A percentile compares a stretch with the other conserved stretches of the same genome.
Conservation (phyloP, 37 sponge, comb jelly and placozoan species). For the Chondrosia reniformis region DNA sequence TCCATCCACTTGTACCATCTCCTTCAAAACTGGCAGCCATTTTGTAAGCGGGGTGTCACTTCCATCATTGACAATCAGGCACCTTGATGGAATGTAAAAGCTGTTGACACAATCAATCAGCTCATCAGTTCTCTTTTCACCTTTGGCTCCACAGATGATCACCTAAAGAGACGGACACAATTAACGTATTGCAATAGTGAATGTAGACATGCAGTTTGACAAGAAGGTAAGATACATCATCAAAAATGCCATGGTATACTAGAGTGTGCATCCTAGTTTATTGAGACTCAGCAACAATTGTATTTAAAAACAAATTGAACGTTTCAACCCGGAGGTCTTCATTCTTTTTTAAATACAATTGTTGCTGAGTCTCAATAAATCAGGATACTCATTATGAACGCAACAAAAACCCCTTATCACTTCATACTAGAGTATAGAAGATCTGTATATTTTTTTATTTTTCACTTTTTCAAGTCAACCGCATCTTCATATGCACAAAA, state of each 20-base stretch:
- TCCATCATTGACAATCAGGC: constrained; percentile 38
- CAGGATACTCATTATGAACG: too few relatives aligned
- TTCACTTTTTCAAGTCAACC: too few relatives aligned
- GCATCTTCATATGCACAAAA: too few relatives aligned
- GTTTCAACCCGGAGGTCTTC: too few relatives aligned
- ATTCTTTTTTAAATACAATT: too few relatives aligned
- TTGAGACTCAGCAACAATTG: too few relatives aligned
- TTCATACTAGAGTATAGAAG: too few relatives aligned
- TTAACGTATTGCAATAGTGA: neutral
- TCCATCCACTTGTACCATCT: constrained; percentile 29
- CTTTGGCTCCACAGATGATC: constrained; percentile 36
- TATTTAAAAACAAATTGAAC: too few relatives aligned
- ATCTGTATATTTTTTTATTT: too few relatives aligned
- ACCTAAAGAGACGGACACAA: neutral
- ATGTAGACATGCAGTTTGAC: neutral
- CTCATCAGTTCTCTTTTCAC: constrained; percentile 20
- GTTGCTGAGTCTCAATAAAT: too few relatives aligned
- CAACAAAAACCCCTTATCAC: too few relatives aligned
- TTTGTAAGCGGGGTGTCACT: constrained; percentile 4
- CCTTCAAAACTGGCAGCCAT: constrained; percentile 16
- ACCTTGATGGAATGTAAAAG: constrained; percentile 34
- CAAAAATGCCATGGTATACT: neutral
- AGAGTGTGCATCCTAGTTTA: neutral
- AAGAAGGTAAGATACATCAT: neutral
- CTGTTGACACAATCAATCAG: neutral